Percentiles rank a stretch among this genome's conserved stretches.
phyloP scores from a whole-genome alignment of 2,888 invertebrate species.

The Meta bourneti region DNA sequence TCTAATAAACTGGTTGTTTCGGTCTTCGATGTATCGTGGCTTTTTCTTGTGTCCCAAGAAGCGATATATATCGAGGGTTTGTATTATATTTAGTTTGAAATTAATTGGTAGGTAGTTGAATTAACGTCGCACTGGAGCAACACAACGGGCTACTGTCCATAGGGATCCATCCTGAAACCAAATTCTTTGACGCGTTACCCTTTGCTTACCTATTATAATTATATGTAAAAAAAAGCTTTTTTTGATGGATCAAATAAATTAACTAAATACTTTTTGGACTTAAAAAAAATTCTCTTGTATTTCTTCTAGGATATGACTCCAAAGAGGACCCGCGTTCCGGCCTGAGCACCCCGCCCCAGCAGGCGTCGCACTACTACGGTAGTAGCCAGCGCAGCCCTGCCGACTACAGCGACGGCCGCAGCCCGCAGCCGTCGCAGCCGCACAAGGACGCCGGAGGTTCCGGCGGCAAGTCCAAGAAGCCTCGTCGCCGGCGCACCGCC shows the following conservation, averaged over 20 bases:
- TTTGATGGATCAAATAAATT: not conserved
- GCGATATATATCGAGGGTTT: too few relatives aligned
- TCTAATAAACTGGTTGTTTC: too few relatives aligned
- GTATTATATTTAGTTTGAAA: too few relatives aligned
- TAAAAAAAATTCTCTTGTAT: not conserved
- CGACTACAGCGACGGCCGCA: constrained; percentile 59
- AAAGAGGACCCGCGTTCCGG: constrained; percentile 60
- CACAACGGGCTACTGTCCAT: too few relatives aligned
- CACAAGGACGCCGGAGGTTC: constrained; percentile 25
- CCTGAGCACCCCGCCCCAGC: constrained; percentile 44
- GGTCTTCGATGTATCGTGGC: too few relatives aligned
- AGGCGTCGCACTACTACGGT: constrained; percentile 32
- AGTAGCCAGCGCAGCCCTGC: constrained; percentile 24
- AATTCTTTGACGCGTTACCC: too few relatives aligned
- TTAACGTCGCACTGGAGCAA: too few relatives aligned
- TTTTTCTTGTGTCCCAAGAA: too few relatives aligned
- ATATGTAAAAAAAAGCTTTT: not conserved
- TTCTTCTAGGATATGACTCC: constrained; percentile 57
- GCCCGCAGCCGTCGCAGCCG: constrained; percentile 47
- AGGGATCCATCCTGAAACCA: too few relatives aligned
- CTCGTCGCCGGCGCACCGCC: constrained; percentile 85
- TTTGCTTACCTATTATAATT: too few relatives aligned
- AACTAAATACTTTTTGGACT: not conserved
- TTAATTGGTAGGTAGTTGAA: too few relatives aligned
- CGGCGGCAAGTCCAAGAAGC: constrained; percentile 78